Conservation (phyloP, 2,797 vertebrate species). For the Cossypha niveicapilla region DNA sequence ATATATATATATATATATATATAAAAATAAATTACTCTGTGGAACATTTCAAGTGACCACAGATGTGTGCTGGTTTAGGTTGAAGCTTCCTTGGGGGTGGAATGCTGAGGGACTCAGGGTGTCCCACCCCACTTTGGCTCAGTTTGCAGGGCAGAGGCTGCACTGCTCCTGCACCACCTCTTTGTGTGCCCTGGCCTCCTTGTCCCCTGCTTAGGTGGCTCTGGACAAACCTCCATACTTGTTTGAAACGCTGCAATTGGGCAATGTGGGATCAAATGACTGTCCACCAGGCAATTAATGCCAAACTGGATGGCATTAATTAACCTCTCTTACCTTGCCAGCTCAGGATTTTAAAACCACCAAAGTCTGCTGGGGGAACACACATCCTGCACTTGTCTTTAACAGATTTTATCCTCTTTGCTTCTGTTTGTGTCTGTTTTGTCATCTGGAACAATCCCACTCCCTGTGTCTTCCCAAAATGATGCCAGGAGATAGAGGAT, state of each 20-base stretch:
- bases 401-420: background rate
- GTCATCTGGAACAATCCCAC: background rate
- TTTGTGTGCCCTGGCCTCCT: fast-evolving
- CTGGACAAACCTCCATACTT: background rate
- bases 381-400: background rate
- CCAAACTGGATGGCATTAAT: background rate
- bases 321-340: background rate
- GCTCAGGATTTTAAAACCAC: background rate
- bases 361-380: background rate
- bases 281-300: no score
- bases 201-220: background rate
- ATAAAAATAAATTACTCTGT: fast-evolving
- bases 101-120: fast-evolving
- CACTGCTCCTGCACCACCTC: background rate
- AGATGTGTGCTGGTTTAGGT: background rate
- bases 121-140: background rate
- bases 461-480: background rate
- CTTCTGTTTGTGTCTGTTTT: background rate
- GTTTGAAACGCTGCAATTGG: fast-evolving
- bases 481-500: background rate
- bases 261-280: fast-evolving
- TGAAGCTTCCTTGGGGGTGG: fast-evolving
- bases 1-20: background rate
- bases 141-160: background rate
- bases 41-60: background rate